Evolutionary conservation across 2,113 vertebrate species (phyloP).

Genomic region (Amphiprion ocellaris): DNA sequence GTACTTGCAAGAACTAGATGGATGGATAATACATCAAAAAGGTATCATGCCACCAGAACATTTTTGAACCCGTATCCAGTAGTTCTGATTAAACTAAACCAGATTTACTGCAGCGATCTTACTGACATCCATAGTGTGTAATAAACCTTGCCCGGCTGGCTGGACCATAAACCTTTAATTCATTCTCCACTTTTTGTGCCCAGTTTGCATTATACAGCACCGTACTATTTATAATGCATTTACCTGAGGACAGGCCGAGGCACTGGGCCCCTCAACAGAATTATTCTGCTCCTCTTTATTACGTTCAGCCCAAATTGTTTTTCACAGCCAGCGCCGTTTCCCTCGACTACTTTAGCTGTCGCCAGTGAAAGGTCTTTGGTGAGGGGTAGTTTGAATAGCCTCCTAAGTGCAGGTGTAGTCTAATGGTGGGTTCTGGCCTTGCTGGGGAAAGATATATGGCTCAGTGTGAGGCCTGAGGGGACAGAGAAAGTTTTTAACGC

Average conservation of each 20-base stretch:
- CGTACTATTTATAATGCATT: slow-evolving; percentile 13
- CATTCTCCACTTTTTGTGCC: slow-evolving; percentile 18
- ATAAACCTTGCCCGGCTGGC: slow-evolving; percentile 13
- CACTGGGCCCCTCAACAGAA: background rate
- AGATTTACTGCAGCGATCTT: slow-evolving; percentile 12
- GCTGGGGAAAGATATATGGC: slow-evolving; percentile 45
- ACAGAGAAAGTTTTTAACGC: slow-evolving; percentile 33
- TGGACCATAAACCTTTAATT: slow-evolving; percentile 33
- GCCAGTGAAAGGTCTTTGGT: slow-evolving; percentile 11
- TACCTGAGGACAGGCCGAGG: slow-evolving; percentile 5
- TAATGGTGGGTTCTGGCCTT: slow-evolving; percentile 52
- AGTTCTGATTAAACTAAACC: slow-evolving; percentile 15
- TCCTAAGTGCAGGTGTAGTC: slow-evolving; percentile 57
- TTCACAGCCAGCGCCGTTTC: slow-evolving; percentile 9
- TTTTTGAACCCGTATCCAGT: background rate
- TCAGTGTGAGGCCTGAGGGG: slow-evolving; percentile 27
- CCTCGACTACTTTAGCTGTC: slow-evolving; percentile 18
- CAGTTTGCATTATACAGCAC: slow-evolving; percentile 19
- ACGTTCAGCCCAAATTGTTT: slow-evolving; percentile 6
- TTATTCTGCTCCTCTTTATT: slow-evolving; percentile 6
- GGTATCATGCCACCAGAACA: background rate
- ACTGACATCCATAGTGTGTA: slow-evolving; percentile 3
- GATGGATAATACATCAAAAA: slow-evolving; percentile 1
- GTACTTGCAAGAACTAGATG: background rate
- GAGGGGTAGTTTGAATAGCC: slow-evolving; percentile 28